Evolutionary conservation across 2,888 invertebrate genomes (phyloP), one percentile per base, ranked within the genome.

Genomic region (Rhopalosiphum nymphaeae): DNA sequence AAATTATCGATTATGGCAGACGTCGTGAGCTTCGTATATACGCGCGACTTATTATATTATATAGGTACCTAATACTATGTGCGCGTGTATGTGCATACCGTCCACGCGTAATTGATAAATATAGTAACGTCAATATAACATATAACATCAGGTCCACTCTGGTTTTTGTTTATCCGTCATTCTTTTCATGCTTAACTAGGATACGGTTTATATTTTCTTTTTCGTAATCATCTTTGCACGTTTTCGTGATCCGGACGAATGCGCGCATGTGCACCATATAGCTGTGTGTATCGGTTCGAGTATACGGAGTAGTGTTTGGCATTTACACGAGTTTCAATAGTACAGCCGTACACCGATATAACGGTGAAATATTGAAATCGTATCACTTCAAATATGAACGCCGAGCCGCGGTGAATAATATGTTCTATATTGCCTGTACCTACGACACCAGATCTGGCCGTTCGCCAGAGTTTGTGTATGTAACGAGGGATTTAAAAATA

Each of bases 311-410:
- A 46, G 5, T 29, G 36, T 91, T 46, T 49, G 61, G 87, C 67
- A 61, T 93, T 89, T 87, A 94, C 91, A 94, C 94, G 94, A 91
- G 67, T 94, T 53, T 87, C 90, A n/a, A 94, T 89, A 90, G 57
- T 57, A 13, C 86, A 91, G 16, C 56, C 21, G 56, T 21, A 57
- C 42, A 9, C 36, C 84, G 36, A 2, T 89, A 26, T 67, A 36
- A 90, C 90, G 46, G 67, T 91, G n/a, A 90, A 86, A 53, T 94
- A 87, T 94, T 42, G 94, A 94, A 87, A 87, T 53, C 49, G 5
- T 94, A 94, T 90, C 61, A 29, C 67, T 87, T 86, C 44, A 25
- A 85, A 87, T 78, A 67, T 86, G 46, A 86, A 86, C 86, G 9
- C 13, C 44, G 16, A 25, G 42, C 53, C 36, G 53, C 42, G 89